A percentile compares a stretch with the other conserved stretches of the same genome.
Conservation (phyloP, 1,140 invertebrate genomes). For the Nomia melanderi region DNA sequence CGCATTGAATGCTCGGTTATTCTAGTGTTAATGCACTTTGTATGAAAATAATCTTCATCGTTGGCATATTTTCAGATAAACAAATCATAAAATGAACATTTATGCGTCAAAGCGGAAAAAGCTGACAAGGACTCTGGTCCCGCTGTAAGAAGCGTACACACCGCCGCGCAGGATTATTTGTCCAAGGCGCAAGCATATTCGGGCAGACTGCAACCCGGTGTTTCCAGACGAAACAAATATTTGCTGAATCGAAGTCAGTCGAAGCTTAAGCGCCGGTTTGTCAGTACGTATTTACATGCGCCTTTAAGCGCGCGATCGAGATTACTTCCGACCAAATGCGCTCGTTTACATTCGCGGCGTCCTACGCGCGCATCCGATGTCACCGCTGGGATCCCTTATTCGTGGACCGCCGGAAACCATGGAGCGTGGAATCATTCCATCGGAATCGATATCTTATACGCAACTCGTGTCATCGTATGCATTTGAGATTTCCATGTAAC, state of each 20-base stretch:
- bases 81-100: too few relatives aligned
- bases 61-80: too few relatives aligned
- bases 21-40: too few relatives aligned
- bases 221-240: neutral
- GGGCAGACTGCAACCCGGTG: neutral
- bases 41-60: too few relatives aligned
- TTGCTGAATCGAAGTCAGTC: neutral
- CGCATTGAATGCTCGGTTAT: too few relatives aligned
- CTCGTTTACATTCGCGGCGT: slow-evolving; percentile 33
- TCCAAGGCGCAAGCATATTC: neutral
- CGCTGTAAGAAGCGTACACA: neutral
- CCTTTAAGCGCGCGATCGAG: slow-evolving; percentile 39
- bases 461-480: neutral
- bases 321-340: slow-evolving; percentile 42
- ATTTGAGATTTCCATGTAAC: too few relatives aligned
- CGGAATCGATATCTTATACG: neutral
- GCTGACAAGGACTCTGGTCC: too few relatives aligned
- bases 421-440: neutral
- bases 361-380: neutral
- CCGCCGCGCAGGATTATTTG: neutral
- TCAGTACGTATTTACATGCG: slow-evolving; percentile 29
- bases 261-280: neutral
- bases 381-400: slow-evolving; percentile 28
- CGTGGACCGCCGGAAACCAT: neutral
- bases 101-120: too few relatives aligned